These are phyloP conservation scores for Cantharis rustica DNA, from an alignment of 2,888 invertebrate genomes.

Conservation along the genomic window DNA sequence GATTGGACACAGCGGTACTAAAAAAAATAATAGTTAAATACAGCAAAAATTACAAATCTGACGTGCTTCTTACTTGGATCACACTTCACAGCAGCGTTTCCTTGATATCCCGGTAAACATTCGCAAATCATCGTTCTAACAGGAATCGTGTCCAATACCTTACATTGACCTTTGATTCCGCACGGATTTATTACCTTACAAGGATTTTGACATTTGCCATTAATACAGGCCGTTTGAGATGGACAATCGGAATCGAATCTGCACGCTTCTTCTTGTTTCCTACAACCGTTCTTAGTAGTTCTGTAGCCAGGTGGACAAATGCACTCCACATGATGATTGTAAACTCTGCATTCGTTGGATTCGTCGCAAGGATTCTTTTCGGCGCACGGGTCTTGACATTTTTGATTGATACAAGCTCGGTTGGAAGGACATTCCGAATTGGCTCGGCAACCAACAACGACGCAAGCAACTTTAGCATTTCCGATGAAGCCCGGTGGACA, in stretches of 20 bases:
- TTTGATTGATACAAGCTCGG: constrained; percentile 79
- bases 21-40: constrained; percentile 39
- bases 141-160: constrained; percentile 78
- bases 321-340: constrained; percentile 78
- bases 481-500: constrained; percentile 82
- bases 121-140: constrained; percentile 89
- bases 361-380: constrained; percentile 69
- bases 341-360: constrained; percentile 76
- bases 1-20: constrained; percentile 65
- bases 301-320: constrained; percentile 78
- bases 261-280: constrained; percentile 67
- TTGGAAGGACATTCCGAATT: constrained; percentile 81
- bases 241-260: constrained; percentile 82
- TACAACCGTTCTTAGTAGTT: constrained; percentile 67
- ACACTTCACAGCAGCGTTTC: constrained; percentile 84
- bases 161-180: constrained; percentile 78
- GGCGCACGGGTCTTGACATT: constrained; percentile 79
- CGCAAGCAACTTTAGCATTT: constrained; percentile 78
- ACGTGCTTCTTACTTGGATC: constrained; percentile 69
- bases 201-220: constrained; percentile 81
- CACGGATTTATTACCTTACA: constrained; percentile 81
- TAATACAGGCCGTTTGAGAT: constrained; percentile 80
- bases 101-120: constrained; percentile 83
- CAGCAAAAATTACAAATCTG: not conserved
- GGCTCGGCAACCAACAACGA: constrained; percentile 77